Evolutionary conservation across 2,888 invertebrate genomes (phyloP).

Genomic region (Scaptomyza flava): DNA sequence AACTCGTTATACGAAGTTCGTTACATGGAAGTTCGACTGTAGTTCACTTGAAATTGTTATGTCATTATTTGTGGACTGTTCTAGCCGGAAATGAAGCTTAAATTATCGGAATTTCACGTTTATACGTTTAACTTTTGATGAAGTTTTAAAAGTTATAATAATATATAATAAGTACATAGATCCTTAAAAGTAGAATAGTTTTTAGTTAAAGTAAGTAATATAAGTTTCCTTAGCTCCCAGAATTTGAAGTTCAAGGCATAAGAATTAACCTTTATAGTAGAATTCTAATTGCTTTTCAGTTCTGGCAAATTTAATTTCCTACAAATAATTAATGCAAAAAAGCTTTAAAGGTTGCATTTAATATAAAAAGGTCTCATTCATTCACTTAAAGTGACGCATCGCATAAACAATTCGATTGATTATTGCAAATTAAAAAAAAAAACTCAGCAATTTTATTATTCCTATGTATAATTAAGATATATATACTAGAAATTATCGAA

Average conservation of each 20-base stretch:
- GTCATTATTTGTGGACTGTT: not conserved
- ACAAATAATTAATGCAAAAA: not conserved
- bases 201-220: too few species aligned
- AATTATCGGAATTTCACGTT: too few species aligned
- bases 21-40: too few species aligned
- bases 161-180: too few species aligned
- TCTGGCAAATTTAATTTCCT: not conserved
- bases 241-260: constrained; percentile 1
- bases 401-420: not conserved
- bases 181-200: too few species aligned
- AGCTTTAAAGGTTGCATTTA: not conserved
- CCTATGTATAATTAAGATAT: not conserved
- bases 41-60: not conserved
- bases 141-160: too few species aligned
- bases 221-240: not conserved
- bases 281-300: not conserved
- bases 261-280: not conserved
- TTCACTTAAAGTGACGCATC: not conserved
- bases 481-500: not conserved
- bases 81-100: not conserved
- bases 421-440: not conserved
- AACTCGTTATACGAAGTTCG: too few species aligned
- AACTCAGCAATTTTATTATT: not conserved
- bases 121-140: too few species aligned
- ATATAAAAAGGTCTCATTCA: not conserved